Evolutionary conservation across 2,113 vertebrate genomes (phyloP).

Genomic region (Callaeas wilsoni): DNA sequence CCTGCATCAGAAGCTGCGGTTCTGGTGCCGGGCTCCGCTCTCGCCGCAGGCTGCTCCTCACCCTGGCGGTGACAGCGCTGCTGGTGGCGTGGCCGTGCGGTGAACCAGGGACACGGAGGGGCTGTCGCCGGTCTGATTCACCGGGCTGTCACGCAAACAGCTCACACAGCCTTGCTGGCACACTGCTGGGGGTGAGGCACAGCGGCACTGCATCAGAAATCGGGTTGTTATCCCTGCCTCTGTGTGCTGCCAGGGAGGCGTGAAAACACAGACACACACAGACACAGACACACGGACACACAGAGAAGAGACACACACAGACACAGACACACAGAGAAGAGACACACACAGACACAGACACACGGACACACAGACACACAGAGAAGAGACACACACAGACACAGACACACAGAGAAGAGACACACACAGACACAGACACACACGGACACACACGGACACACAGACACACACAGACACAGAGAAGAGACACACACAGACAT

Average conservation of each 20-base stretch:
- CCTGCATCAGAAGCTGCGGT: accelerated
- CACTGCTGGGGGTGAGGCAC: background rate
- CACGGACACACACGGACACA: too few relatives aligned
- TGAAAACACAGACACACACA: background rate
- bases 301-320: too few relatives aligned
- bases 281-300: too few relatives aligned
- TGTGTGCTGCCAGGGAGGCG: background rate
- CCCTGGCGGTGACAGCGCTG: background rate
- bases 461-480: too few relatives aligned
- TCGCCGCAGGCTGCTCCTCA: background rate
- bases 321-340: too few relatives aligned
- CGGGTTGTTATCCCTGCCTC: background rate
- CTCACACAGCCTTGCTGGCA: accelerated
- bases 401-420: too few relatives aligned
- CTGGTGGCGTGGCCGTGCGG: background rate
- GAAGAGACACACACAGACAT: too few relatives aligned
- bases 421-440: too few relatives aligned
- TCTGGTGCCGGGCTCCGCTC: background rate
- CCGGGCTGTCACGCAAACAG: background rate
- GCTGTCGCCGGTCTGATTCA: background rate
- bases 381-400: too few relatives aligned
- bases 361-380: too few relatives aligned
- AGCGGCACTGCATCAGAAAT: background rate
- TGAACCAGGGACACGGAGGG: background rate
- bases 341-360: too few relatives aligned